Evolutionary conservation across 2,888 invertebrate genomes (phyloP), one percentile per base, ranked within the genome.

Genomic region (Sicus ferrugineus): DNA sequence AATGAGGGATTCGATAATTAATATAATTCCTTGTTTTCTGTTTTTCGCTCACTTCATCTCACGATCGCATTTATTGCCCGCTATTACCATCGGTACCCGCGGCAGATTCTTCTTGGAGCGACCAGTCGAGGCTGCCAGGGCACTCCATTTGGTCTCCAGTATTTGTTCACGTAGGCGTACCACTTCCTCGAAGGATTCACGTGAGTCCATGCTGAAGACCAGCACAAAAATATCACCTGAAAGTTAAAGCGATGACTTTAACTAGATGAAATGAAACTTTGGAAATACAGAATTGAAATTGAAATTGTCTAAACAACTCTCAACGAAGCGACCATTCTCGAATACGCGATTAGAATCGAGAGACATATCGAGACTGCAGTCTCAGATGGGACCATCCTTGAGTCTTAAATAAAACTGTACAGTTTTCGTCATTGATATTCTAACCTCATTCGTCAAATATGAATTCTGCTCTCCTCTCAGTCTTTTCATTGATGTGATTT

Each of bases 41-140:
- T 59, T 34, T 59, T 59, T 59, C 9, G n/a, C 78, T 78, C 82
- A 93, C 93, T 90, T 91, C 79, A 91, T 88, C 61, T 94, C 94
- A 78, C 88, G 90, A 86, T 95, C 95, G 84, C 92, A 91, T 87
- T 95, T 95, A 84, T 95, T 95, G 66, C 94, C 95, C 2, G 93
- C 94, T 72, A 95, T 89, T 65, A 95, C 91, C 91, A 95, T 94
- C 50, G 94, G 94, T 59, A 94, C 92, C 80, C 91, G 87, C 28
- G 91, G 90, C 68, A 89, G 86, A 79, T 89, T 89, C 78, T 91
- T 88, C 80, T 90, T 88, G 79, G 86, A 80, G 11, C 89, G 84
- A 64, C 89, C 87, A 9, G 87, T 85, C 73, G 90, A 89, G n/a
- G 89, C 88, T 68, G 87, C 87, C 28, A 88, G 87, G 3, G 92